These are phyloP conservation scores for Misgurnus mizolepis DNA, from an alignment of 2,113 vertebrate species.

Conservation along the genomic window DNA sequence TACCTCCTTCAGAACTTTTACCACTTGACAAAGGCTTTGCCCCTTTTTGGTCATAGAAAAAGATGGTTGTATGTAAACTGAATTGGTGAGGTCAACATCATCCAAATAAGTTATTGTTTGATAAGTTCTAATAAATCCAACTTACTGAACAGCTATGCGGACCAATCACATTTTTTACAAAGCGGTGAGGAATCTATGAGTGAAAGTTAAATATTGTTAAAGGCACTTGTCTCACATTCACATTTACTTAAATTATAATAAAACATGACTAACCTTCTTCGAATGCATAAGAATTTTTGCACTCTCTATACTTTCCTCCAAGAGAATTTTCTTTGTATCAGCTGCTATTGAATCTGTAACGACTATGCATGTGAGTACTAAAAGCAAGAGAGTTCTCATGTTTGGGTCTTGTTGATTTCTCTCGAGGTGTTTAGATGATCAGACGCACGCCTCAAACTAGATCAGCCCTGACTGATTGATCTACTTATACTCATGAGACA, in stretches of 20 bases:
- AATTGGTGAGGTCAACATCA: not conserved
- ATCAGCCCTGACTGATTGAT: not conserved
- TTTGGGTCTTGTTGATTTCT: not conserved
- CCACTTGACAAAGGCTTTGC: slow-evolving; percentile 3
- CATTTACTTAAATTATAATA: not conserved
- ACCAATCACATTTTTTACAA: not conserved
- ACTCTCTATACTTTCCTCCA: not conserved
- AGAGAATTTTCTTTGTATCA: accelerated
- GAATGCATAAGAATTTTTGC: accelerated
- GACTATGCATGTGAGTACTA: not conserved
- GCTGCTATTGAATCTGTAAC: accelerated
- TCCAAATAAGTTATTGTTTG: not conserved
- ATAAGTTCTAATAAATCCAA: not conserved
- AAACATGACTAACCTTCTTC: not conserved
- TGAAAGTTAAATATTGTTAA: not conserved
- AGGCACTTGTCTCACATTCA: not conserved
- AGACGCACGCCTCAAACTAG: not conserved
- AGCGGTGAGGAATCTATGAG: not conserved
- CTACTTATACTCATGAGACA: slow-evolving; percentile 21
- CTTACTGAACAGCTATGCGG: not conserved
- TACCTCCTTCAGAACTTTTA: not conserved
- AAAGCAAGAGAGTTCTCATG: slow-evolving; percentile 33
- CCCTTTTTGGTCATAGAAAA: not conserved
- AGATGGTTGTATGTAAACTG: not conserved
- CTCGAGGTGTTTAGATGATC: not conserved